Conservation (phyloP, 2,797 vertebrate genomes). For the Ateles fusciceps region DNA sequence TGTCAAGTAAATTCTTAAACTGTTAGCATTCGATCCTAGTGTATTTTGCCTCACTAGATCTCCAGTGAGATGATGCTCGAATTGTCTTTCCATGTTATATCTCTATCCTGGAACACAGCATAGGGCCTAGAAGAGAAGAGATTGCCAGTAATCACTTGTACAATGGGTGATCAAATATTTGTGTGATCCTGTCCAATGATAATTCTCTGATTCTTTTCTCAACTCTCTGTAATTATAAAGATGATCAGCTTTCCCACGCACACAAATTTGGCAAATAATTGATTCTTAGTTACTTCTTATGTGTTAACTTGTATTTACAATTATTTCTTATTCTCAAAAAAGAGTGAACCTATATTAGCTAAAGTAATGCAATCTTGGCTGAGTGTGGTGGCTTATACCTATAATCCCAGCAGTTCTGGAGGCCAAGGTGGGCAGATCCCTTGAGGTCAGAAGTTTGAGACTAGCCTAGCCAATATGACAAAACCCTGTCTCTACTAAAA, state of each 20-base stretch:
- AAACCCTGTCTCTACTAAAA: neutral
- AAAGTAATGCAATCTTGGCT: neutral
- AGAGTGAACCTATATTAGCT: neutral
- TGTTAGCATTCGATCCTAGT: neutral
- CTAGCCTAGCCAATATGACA: neutral
- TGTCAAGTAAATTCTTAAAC: neutral
- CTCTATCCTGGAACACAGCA: neutral
- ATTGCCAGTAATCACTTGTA: neutral
- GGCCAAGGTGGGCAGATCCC: neutral
- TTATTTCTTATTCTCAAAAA: neutral
- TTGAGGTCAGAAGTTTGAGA: neutral
- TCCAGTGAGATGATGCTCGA: accelerated
- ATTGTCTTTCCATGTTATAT: neutral
- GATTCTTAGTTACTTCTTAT: neutral
- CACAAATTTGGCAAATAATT: neutral
- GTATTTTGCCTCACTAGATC: neutral
- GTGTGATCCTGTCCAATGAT: neutral
- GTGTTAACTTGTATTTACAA: neutral
- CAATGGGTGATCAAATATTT: neutral
- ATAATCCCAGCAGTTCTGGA: neutral
- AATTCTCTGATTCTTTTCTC: neutral
- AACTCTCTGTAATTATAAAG: neutral
- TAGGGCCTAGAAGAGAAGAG: neutral
- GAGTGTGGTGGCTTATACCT: neutral
- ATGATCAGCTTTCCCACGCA: neutral